Evolutionary conservation across 2,797 vertebrate genomes (phyloP).

Genomic region (Mormyrops attenuatus): DNA sequence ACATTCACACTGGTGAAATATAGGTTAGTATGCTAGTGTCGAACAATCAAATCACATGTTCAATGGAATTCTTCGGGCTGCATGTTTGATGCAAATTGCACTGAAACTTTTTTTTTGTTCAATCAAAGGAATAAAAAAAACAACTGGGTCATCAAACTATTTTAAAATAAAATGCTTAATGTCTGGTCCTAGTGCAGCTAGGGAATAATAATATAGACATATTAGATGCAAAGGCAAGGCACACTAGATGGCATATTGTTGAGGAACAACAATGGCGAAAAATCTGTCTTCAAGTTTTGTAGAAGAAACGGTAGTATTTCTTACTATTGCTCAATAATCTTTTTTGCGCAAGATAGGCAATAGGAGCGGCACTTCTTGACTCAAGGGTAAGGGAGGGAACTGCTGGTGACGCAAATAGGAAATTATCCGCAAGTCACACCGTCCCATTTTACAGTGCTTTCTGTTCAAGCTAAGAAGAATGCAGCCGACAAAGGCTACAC

Average conservation of each 20-base stretch:
- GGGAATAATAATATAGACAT: not conserved
- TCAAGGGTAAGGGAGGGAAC: not conserved
- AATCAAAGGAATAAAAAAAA: not conserved
- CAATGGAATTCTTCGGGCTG: not conserved
- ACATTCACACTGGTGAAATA: not conserved
- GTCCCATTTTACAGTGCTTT: not conserved
- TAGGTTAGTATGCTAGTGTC: not conserved
- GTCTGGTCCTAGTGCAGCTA: not conserved
- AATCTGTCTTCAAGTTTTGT: not conserved
- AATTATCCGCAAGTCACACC: not conserved
- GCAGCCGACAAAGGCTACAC: not conserved
- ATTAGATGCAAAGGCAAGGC: not conserved
- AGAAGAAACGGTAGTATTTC: not conserved
- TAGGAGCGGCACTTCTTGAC: not conserved
- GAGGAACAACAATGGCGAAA: not conserved
- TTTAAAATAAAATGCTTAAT: not conserved
- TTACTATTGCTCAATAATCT: not conserved
- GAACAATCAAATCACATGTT: not conserved
- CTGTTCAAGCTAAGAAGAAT: not conserved
- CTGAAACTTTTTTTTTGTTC: not conserved
- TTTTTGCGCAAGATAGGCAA: not conserved
- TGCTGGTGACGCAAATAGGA: not conserved
- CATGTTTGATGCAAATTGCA: not conserved
- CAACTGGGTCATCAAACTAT: not conserved
- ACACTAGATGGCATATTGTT: not conserved